These are phyloP conservation scores for Eurystomus gularis DNA, from an alignment of 2,113 vertebrate species.

Conservation along the genomic window DNA sequence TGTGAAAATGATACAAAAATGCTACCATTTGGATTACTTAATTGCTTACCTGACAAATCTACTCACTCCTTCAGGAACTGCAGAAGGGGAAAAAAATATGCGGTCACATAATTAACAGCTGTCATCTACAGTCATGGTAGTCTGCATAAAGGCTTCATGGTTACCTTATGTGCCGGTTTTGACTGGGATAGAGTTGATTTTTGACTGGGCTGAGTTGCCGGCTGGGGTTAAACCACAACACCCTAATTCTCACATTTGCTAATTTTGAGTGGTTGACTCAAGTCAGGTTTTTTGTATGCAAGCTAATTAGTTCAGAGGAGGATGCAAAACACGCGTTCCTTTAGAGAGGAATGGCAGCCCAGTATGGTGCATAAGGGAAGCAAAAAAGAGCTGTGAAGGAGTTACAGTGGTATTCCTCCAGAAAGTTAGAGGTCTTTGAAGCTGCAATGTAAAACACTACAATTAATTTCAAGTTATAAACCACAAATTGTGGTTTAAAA, in stretches of 20 bases:
- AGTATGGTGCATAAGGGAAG: background rate
- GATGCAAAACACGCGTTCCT: background rate
- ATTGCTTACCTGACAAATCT: background rate
- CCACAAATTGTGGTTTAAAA: background rate
- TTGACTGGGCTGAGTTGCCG: background rate
- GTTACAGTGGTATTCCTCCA: background rate
- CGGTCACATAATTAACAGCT: constrained; percentile 22
- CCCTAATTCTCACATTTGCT: background rate
- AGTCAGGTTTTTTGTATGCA: background rate
- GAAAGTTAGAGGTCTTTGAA: background rate
- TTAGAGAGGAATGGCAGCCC: background rate
- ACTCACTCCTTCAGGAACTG: background rate
- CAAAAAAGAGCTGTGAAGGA: background rate
- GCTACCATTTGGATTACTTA: background rate
- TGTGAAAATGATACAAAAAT: background rate
- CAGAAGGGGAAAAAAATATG: background rate
- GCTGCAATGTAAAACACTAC: background rate
- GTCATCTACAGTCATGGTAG: background rate
- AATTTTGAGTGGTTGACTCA: background rate
- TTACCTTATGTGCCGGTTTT: background rate
- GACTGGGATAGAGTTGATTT: background rate
- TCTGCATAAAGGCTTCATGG: background rate
- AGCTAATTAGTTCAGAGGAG: background rate
- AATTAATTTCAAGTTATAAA: background rate
- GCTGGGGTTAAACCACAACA: background rate